Evolutionary conservation across 2,888 invertebrate species (phyloP), one percentile per base, ranked within the genome.

Genomic region (Phlogophora meticulosa): DNA sequence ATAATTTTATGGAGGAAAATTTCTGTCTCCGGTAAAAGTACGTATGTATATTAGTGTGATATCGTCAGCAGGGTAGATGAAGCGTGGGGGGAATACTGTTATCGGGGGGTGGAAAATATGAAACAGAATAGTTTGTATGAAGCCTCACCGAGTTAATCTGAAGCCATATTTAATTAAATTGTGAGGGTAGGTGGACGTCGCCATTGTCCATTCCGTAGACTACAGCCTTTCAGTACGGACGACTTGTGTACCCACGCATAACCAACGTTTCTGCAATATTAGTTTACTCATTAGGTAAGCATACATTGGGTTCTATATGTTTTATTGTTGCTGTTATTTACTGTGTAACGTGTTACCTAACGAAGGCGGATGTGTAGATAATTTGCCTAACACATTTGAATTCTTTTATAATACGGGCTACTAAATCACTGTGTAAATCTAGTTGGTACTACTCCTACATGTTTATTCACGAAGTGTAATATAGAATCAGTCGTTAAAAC

Each of bases 111-210:
- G 89, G 88, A 85, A 91, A 92, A 91, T 91, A 94, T 93, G 94
- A 92, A 94, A 94, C 89, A 85, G 86, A 91, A 92, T 91, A 94
- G 93, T 91, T 90, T 91, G 90, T 90, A 88, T 88, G 95, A 95
- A 95, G 93, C 95, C 95, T 76, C 86, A 93, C 81, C 64, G 84
- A 88, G 92, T 90, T 95, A 95, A 95, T 95, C 95, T 91, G 95
- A 95, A 95, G 94, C 95, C 95, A 78, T 95, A 93, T 93, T 94
- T 95, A 95, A 95, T 95, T 95, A 94, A 94, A 95, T 95, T 95
- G 94, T 93, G 87, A 87, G 85, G 85, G 86, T 88, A 87, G 89
- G 90, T 90, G 89, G 87, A 85, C 87, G 88, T 80, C 82, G 90
- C 84, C 79, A 76, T 83, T 73, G 89, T 86, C 86, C 93, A 95